Conservation (phyloP, 2,888 invertebrate genomes). For the Melikaiella ostensackeni region DNA sequence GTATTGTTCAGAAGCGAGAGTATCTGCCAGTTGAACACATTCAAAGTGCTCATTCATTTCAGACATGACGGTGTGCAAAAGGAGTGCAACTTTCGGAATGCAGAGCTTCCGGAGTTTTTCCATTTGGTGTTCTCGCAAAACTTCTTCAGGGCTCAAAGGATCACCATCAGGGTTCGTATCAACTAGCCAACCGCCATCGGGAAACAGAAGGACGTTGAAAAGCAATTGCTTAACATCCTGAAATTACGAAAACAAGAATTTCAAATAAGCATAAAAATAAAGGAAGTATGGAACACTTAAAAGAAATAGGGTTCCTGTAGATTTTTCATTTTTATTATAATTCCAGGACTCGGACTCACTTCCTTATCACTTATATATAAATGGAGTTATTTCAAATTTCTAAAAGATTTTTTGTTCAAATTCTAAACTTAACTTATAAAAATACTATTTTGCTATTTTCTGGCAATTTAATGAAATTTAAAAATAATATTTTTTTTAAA, state of each 20-base stretch:
- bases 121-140: conserved; percentile 84
- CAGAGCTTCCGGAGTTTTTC: conserved; percentile 87
- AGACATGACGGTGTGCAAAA: conserved; percentile 89
- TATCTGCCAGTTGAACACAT: conserved; percentile 87
- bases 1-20: conserved; percentile 88
- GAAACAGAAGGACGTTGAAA: conserved; percentile 92
- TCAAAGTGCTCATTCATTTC: conserved; percentile 87
- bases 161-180: conserved; percentile 81
- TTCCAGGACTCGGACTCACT: too few relatives aligned
- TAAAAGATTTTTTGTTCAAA: too few relatives aligned
- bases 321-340: too few relatives aligned
- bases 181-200: conserved; percentile 93
- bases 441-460: too few relatives aligned
- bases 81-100: conserved; percentile 89
- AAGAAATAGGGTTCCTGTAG: too few relatives aligned
- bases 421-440: too few relatives aligned
- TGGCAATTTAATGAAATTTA: too few relatives aligned
- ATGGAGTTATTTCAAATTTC: too few relatives aligned
- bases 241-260: conserved; percentile 54
- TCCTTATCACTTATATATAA: too few relatives aligned
- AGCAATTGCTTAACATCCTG: conserved; percentile 87
- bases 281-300: too few relatives aligned
- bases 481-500: too few relatives aligned
- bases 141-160: conserved; percentile 77
- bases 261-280: background rate